Conservation (phyloP, 1,140 invertebrate genomes). For the Drosophila nigromelanica region DNA sequence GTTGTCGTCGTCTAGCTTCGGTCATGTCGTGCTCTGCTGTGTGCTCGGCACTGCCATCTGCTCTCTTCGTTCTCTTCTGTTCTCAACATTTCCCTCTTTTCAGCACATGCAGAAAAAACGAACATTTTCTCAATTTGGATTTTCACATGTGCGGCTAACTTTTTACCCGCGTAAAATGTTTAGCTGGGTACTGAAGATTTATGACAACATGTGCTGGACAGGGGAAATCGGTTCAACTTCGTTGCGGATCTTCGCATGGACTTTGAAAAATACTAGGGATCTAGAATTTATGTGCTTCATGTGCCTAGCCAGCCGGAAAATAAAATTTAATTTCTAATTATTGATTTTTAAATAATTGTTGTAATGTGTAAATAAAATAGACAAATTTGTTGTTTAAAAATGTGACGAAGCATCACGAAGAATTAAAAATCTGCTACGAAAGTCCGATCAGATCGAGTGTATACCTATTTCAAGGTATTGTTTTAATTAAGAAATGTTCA, state of each 20-base stretch:
- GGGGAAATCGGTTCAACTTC: neutral
- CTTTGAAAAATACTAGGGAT: slow-evolving; percentile 4
- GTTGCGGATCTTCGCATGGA: neutral
- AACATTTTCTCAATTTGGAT: slow-evolving; percentile 23
- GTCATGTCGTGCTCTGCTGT: slow-evolving; percentile 22
- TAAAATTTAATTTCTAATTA: no score
- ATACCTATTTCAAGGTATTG: no score
- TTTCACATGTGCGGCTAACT: slow-evolving; percentile 38
- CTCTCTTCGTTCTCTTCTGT: slow-evolving; percentile 44
- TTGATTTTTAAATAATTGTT: neutral
- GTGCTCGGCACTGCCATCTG: slow-evolving; percentile 15
- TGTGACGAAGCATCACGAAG: no score
- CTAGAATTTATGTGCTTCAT: neutral
- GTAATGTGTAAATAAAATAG: no score
- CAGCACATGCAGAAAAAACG: neutral
- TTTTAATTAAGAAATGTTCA: no score
- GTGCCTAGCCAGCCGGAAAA: neutral
- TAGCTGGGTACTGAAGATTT: slow-evolving; percentile 26
- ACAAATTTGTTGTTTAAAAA: no score
- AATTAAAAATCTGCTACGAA: no score
- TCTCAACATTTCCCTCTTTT: slow-evolving; percentile 28
- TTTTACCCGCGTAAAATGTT: slow-evolving; percentile 47
- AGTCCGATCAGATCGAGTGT: no score
- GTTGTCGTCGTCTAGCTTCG: slow-evolving; percentile 37
- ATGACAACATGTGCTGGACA: slow-evolving; percentile 31